Evolutionary conservation across 2,888 invertebrate genomes (phyloP).

Genomic region (Papilio gigon): DNA sequence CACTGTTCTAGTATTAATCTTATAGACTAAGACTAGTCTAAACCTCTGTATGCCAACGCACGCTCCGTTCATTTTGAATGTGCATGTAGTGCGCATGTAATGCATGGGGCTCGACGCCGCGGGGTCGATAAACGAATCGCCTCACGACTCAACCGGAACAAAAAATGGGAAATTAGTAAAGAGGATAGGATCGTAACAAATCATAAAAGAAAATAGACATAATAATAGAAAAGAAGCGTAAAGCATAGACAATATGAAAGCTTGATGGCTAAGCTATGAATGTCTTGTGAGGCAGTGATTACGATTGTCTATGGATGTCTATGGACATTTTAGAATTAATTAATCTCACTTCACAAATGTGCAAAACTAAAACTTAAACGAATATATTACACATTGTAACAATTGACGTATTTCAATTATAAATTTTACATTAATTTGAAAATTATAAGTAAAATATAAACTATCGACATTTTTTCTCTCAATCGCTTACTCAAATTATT

Average conservation of each 20-base stretch:
- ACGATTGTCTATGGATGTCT: slow-evolving; percentile 69
- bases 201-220: slow-evolving; percentile 64
- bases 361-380: slow-evolving; percentile 32
- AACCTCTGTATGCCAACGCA: slow-evolving; percentile 40
- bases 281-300: slow-evolving; percentile 82
- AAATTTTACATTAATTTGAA: too few relatives aligned
- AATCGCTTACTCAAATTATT: background rate
- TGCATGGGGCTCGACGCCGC: slow-evolving; percentile 21
- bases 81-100: slow-evolving; percentile 14
- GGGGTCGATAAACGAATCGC: slow-evolving; percentile 48
- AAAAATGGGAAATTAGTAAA: slow-evolving; percentile 59
- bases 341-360: slow-evolving; percentile 37
- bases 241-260: slow-evolving; percentile 77
- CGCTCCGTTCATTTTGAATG: slow-evolving; percentile 20
- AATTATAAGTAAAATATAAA: too few relatives aligned
- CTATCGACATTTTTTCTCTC: background rate
- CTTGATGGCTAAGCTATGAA: slow-evolving; percentile 80
- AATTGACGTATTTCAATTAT: too few relatives aligned
- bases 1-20: slow-evolving; percentile 45
- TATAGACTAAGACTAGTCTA: slow-evolving; percentile 44
- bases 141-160: slow-evolving; percentile 53
- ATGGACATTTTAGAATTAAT: slow-evolving; percentile 49
- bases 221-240: slow-evolving; percentile 73
- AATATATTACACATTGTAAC: background rate
- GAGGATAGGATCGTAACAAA: slow-evolving; percentile 64